These are phyloP conservation scores for Fratercula arctica DNA, from an alignment of 2,797 vertebrate genomes.

Conservation along the genomic window DNA sequence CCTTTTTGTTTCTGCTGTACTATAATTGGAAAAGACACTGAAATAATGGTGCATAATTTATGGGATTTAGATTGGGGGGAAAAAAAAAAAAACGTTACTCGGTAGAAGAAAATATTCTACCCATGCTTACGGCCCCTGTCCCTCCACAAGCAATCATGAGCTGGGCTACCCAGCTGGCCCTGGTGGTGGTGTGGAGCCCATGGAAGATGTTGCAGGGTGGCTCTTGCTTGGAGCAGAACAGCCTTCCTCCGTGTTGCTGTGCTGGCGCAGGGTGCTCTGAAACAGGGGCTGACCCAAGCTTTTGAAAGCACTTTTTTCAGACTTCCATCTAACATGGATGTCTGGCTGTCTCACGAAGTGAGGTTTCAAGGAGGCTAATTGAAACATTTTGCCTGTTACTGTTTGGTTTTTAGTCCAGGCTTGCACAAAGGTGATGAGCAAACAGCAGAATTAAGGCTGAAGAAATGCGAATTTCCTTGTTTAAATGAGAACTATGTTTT, in stretches of 20 bases:
- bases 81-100: background rate
- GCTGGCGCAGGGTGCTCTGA: background rate
- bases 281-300: background rate
- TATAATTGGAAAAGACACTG: background rate
- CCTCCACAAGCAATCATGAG: background rate
- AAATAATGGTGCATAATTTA: background rate
- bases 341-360: background rate
- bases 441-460: background rate
- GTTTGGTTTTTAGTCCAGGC: background rate
- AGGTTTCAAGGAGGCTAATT: background rate
- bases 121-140: too few relatives aligned
- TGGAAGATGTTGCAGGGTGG: accelerated
- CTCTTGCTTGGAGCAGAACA: background rate
- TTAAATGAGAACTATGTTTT: background rate
- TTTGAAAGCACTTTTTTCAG: background rate
- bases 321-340: background rate
- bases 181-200: background rate
- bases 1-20: background rate
- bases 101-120: background rate
- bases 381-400: background rate
- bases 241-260: background rate
- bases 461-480: background rate
- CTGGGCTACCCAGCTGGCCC: background rate
- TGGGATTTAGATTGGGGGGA: background rate
- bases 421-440: background rate